These are phyloP conservation scores for Clarias pachynema DNA, from an alignment of 2,797 vertebrate genomes.

Conservation along the genomic window DNA sequence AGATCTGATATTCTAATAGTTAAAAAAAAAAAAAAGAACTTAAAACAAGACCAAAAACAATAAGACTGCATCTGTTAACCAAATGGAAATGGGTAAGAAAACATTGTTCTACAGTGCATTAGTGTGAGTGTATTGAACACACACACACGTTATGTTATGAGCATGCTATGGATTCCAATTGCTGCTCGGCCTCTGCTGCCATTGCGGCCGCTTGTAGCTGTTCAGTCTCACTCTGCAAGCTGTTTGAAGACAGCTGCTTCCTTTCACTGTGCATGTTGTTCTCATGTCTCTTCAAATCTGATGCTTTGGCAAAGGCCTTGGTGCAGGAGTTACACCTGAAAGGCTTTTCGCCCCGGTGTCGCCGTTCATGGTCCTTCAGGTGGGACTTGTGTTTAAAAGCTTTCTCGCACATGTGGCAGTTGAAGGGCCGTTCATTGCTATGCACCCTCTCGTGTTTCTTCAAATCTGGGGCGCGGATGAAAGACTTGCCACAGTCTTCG, in stretches of 20 bases:
- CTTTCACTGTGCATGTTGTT: slow-evolving; percentile 99
- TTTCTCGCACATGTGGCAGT: slow-evolving; percentile 97
- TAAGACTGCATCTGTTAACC: slow-evolving; percentile 44
- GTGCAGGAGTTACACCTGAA: slow-evolving; percentile 97
- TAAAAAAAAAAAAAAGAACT: slow-evolving; percentile 43
- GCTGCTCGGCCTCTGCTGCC: slow-evolving; percentile 94
- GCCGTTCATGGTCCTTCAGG: slow-evolving; percentile 96
- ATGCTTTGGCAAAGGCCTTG: slow-evolving; percentile 98
- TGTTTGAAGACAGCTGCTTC: slow-evolving; percentile 85
- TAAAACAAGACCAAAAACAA: slow-evolving; percentile 35
- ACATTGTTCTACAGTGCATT: slow-evolving; percentile 53
- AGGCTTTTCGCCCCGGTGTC: slow-evolving; percentile 95
- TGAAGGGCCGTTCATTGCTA: slow-evolving; percentile 96
- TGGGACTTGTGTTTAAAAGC: slow-evolving; percentile 99
- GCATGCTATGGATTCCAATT: slow-evolving; percentile 88
- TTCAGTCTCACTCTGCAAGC: slow-evolving; percentile 92
- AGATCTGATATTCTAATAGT: slow-evolving; percentile 33
- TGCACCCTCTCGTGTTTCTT: slow-evolving; percentile 97
- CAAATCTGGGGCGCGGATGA: slow-evolving; percentile 94
- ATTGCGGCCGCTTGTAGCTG: slow-evolving; percentile 95
- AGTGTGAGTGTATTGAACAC: slow-evolving; percentile 27
- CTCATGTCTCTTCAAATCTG: slow-evolving; percentile 95
- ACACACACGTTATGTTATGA: slow-evolving; percentile 48
- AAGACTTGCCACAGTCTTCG: slow-evolving; percentile 95
- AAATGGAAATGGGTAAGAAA: slow-evolving; percentile 45